phyloP scores from a whole-genome alignment of 2,113 vertebrate species.

The Hepsetus odoe region DNA sequence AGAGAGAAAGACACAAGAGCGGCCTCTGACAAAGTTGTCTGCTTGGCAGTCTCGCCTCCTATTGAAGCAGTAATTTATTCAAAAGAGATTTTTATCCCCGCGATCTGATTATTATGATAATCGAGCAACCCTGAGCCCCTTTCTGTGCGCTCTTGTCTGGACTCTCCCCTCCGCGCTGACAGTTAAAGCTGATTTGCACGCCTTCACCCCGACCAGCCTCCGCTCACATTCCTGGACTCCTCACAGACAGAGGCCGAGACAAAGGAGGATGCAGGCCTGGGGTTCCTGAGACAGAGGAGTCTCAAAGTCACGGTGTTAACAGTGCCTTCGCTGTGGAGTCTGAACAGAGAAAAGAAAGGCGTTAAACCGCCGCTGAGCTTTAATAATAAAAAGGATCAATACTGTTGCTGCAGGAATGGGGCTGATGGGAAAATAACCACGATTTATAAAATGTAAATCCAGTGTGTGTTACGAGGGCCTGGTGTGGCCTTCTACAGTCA shows the following conservation, averaged over 20 bases:
- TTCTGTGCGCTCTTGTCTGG: constrained; percentile 74
- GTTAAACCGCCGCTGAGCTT: background rate
- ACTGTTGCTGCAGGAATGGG: too few species aligned
- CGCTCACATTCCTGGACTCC: constrained; percentile 79
- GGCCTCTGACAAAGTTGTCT: constrained; percentile 80
- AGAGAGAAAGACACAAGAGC: constrained; percentile 53
- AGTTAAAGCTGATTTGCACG: constrained; percentile 83
- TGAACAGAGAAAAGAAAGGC: background rate
- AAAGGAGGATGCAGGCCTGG: constrained; percentile 67
- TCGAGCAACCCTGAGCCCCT: constrained; percentile 67
- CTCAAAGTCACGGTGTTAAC: constrained; percentile 72
- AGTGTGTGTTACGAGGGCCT: too few species aligned
- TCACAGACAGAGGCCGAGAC: constrained; percentile 68
- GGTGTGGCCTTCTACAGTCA: too few species aligned
- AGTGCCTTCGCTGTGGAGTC: constrained; percentile 13
- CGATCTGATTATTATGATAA: constrained; percentile 82
- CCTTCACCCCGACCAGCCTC: constrained; percentile 67
- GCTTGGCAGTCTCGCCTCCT: constrained; percentile 83
- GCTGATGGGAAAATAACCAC: too few species aligned
- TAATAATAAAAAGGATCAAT: too few species aligned
- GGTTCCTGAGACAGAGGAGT: constrained; percentile 60
- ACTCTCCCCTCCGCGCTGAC: constrained; percentile 74
- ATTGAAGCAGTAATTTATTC: constrained; percentile 84
- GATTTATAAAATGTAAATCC: too few species aligned
- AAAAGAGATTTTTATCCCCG: constrained; percentile 83